Conservation (phyloP, 2,888 invertebrate genomes). For the Dorcus hopei region DNA sequence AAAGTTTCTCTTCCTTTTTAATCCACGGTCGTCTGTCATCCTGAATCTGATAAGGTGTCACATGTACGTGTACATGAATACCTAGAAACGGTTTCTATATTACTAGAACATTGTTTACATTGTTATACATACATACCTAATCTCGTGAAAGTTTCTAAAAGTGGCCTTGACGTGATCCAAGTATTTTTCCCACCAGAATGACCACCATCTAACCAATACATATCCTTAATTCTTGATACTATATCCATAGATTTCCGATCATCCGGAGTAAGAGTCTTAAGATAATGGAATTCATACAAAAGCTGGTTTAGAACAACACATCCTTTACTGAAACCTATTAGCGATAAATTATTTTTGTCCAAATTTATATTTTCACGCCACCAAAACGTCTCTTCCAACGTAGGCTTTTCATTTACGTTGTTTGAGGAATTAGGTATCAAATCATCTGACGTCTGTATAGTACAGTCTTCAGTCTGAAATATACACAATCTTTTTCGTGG, state of each 20-base stretch:
- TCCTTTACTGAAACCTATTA: conserved; percentile 90
- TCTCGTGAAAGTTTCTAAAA: conserved; percentile 70
- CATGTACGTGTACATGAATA: conserved; percentile 72
- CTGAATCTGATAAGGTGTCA: conserved; percentile 86
- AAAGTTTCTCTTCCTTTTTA: conserved; percentile 74
- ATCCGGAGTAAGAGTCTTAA: conserved; percentile 63
- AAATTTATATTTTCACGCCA: conserved; percentile 59
- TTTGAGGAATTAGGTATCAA: conserved; percentile 12
- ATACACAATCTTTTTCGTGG: neutral
- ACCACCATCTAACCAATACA: conserved; percentile 91
- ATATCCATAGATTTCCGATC: conserved; percentile 61
- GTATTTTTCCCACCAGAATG: conserved; percentile 86
- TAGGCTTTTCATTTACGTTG: conserved; percentile 12
- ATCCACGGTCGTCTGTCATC: conserved; percentile 83
- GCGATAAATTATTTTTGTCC: conserved; percentile 47
- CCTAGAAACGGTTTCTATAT: conserved; percentile 47
- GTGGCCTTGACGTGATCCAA: conserved; percentile 76
- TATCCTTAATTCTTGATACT: conserved; percentile 65
- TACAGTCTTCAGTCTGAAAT: conserved; percentile 12
- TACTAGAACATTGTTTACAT: neutral
- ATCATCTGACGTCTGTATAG: conserved; percentile 13
- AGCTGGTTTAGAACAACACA: conserved; percentile 91
- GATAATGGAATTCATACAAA: conserved; percentile 78
- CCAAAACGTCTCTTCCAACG: conserved; percentile 48
- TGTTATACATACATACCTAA: conserved; percentile 54